A percentile compares a stretch with the other conserved stretches of the same genome.
phyloP scores from a whole-genome alignment of 2,888 invertebrate genomes.

The Scrobipalpa atriplicella region DNA sequence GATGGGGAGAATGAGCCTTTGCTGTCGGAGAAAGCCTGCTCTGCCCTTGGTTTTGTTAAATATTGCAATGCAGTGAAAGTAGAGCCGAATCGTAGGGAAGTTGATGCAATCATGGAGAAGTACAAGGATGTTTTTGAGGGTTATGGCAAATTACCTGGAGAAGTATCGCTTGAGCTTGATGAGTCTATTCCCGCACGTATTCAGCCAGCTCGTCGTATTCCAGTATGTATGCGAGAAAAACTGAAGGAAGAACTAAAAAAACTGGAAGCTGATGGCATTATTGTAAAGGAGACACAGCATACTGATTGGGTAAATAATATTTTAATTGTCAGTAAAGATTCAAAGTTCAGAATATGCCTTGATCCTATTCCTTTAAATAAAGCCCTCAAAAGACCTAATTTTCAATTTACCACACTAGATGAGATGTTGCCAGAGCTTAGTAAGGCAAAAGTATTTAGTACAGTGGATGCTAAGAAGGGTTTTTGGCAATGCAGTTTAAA shows the following conservation, averaged over 20 bases:
- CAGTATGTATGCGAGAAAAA: too few relatives aligned
- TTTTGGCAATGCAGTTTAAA: slow-evolving; percentile 30
- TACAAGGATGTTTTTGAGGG: slow-evolving; percentile 30
- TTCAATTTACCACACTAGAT: slow-evolving; percentile 31
- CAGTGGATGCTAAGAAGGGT: slow-evolving; percentile 30
- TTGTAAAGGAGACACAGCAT: slow-evolving; percentile 25
- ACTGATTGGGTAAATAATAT: slow-evolving; percentile 31
- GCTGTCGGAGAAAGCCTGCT: slow-evolving; percentile 26
- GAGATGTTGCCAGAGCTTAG: slow-evolving; percentile 32
- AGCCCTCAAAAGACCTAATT: slow-evolving; percentile 34
- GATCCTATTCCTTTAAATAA: slow-evolving; percentile 34
- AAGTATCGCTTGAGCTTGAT: slow-evolving; percentile 25
- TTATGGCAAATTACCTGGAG: slow-evolving; percentile 28
- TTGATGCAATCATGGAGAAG: slow-evolving; percentile 25
- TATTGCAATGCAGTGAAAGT: slow-evolving; percentile 18
- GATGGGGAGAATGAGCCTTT: slow-evolving; percentile 23
- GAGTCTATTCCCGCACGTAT: slow-evolving; percentile 26
- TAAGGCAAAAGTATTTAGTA: slow-evolving; percentile 31
- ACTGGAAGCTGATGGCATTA: slow-evolving; percentile 32
- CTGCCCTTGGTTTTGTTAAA: slow-evolving; percentile 23
- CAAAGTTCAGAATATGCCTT: slow-evolving; percentile 31
- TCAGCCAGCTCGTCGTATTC: too few relatives aligned
- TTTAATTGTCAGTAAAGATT: slow-evolving; percentile 24
- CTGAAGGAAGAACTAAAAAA: too few relatives aligned
- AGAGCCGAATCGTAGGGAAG: background rate